These are phyloP conservation scores for Pollachius pollachius DNA, from an alignment of 2,113 vertebrate species.

Conservation along the genomic window DNA sequence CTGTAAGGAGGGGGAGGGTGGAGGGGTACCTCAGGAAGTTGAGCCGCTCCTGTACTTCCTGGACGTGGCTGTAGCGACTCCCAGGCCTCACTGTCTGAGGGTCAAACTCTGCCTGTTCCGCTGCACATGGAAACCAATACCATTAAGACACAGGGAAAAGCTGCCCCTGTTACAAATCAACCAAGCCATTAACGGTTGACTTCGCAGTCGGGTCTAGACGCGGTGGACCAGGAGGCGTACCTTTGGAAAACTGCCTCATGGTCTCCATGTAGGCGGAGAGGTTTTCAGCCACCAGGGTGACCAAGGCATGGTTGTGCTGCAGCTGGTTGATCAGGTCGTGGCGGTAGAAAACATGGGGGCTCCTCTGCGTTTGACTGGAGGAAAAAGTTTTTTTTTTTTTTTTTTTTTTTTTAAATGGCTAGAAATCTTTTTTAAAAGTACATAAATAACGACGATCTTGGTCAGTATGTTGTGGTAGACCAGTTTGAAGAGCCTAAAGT, in stretches of 20 bases:
- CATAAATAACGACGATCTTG: no score
- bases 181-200: background rate
- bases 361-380: slow-evolving; percentile 94
- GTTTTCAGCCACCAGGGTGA: slow-evolving; percentile 97
- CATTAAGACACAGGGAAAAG: background rate
- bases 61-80: slow-evolving; percentile 97
- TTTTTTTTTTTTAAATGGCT: no score
- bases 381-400: no score
- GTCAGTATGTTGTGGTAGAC: no score
- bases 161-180: background rate
- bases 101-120: slow-evolving; percentile 96
- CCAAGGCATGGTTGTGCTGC: slow-evolving; percentile 97
- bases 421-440: no score
- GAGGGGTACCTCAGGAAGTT: slow-evolving; percentile 88
- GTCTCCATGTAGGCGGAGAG: slow-evolving; percentile 98
- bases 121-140: slow-evolving; percentile 38
- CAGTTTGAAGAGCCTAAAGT: no score
- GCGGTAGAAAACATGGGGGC: slow-evolving; percentile 97
- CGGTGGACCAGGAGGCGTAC: slow-evolving; percentile 62
- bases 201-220: background rate
- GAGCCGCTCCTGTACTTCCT: slow-evolving; percentile 97
- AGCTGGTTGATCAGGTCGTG: slow-evolving; percentile 99
- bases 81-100: slow-evolving; percentile 95
- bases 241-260: slow-evolving; percentile 96
- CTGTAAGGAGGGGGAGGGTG: no score